Evolutionary conservation across 1,140 invertebrate genomes (phyloP).

Genomic region (Drosophila navojoa): DNA sequence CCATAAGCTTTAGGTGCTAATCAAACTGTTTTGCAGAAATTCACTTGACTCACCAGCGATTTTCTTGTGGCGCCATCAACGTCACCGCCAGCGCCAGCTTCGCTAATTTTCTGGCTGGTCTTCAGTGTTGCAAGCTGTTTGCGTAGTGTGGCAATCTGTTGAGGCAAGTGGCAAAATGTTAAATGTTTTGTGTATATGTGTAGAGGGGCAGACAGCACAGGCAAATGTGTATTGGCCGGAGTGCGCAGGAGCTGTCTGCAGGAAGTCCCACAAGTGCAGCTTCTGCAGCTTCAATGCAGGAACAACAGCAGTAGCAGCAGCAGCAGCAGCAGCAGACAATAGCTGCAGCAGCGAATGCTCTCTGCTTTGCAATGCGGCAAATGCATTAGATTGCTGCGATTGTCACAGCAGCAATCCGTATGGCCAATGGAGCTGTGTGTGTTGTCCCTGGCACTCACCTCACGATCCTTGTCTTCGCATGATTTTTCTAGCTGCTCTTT

Average conservation of each 20-base stretch:
- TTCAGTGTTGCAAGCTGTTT: conserved; percentile 66
- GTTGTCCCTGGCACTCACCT: conserved; percentile 84
- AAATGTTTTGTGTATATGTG: neutral
- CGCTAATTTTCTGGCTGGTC: conserved; percentile 46
- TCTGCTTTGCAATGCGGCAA: neutral
- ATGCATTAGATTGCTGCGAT: no score
- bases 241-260: conserved; percentile 3
- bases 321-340: neutral
- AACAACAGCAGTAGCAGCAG: neutral
- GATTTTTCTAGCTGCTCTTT: conserved; percentile 86
- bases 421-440: neutral
- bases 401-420: neutral
- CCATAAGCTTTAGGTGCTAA: conserved; percentile 12
- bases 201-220: neutral
- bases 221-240: neutral
- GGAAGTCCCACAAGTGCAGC: conserved; percentile 51
- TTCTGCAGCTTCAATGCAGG: conserved; percentile 15
- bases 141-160: conserved; percentile 72
- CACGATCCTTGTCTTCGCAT: conserved; percentile 87
- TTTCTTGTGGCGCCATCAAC: conserved; percentile 36
- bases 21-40: conserved; percentile 20
- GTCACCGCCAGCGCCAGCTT: conserved; percentile 23
- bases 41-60: conserved; percentile 58
- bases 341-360: conserved; percentile 1
- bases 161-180: conserved; percentile 18